Conservation (phyloP, 1,140 invertebrate genomes). For the Anagrus nilaparvatae region DNA sequence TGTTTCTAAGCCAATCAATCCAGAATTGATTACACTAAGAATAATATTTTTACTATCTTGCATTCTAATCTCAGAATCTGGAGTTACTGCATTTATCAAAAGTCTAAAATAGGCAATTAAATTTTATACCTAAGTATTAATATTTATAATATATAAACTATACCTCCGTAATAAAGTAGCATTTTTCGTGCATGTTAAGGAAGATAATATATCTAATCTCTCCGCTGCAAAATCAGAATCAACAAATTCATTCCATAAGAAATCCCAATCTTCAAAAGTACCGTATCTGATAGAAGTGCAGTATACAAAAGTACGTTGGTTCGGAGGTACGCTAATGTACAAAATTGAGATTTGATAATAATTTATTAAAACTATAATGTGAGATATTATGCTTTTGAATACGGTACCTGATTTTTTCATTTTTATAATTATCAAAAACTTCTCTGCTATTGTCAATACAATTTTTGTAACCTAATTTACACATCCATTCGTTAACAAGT, state of each 20-base stretch:
- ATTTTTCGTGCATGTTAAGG: constrained; percentile 48
- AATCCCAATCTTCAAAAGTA: constrained; percentile 12
- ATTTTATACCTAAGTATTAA: constrained; percentile 1
- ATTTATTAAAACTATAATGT: constrained; percentile 1
- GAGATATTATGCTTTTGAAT: no score
- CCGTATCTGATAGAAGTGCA: constrained; percentile 21
- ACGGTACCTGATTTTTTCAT: background rate
- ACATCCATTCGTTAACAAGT: constrained; percentile 42
- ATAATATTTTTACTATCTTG: constrained; percentile 27
- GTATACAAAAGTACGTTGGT: constrained; percentile 44
- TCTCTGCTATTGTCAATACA: constrained; percentile 31
- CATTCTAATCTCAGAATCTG: constrained; percentile 21
- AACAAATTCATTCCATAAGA: constrained; percentile 17
- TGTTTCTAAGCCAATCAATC: constrained; percentile 37
- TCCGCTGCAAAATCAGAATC: constrained; percentile 40
- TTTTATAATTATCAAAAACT: background rate
- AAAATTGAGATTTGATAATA: no score
- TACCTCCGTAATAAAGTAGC: constrained; percentile 32
- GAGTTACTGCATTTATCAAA: constrained; percentile 20
- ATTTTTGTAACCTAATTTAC: constrained; percentile 36
- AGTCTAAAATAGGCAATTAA: constrained; percentile 18
- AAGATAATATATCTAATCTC: constrained; percentile 45
- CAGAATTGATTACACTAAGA: constrained; percentile 33
- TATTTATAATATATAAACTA: constrained; percentile 25
- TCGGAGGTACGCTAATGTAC: constrained; percentile 50